phyloP scores from a whole-genome alignment of 2,113 vertebrate species.

The Hydrochoerus hydrochaeris region DNA sequence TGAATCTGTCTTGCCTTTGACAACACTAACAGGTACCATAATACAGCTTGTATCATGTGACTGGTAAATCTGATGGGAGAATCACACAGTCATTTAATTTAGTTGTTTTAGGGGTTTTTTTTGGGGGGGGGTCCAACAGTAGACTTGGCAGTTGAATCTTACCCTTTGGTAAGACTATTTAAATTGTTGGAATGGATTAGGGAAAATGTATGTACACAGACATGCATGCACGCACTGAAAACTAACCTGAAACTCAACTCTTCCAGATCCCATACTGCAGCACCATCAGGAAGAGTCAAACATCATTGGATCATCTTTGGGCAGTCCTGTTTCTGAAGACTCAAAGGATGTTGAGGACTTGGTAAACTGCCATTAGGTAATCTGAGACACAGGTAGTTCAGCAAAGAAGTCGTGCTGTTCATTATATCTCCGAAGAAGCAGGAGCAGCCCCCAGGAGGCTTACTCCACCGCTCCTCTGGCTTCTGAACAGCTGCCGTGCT shows the following conservation, averaged over 20 bases:
- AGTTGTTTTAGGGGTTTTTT: slow-evolving; percentile 4
- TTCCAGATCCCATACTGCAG: slow-evolving; percentile 95
- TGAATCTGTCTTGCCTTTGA: slow-evolving; percentile 91
- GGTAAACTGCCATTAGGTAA: slow-evolving; percentile 86
- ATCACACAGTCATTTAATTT: slow-evolving; percentile 4
- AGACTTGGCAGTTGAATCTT: slow-evolving; percentile 5
- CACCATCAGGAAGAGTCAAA: slow-evolving; percentile 93
- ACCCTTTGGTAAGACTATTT: not conserved
- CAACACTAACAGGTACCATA: slow-evolving; percentile 89
- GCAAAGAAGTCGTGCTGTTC: slow-evolving; percentile 75
- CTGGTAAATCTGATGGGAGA: not conserved
- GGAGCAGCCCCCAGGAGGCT: slow-evolving; percentile 63
- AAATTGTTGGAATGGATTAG: slow-evolving; percentile 5
- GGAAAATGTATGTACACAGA: not conserved
- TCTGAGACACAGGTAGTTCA: slow-evolving; percentile 66
- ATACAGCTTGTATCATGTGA: not conserved
- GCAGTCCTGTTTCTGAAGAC: slow-evolving; percentile 88
- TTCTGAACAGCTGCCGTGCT: slow-evolving; percentile 62
- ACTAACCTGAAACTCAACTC: slow-evolving; percentile 60
- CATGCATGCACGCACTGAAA: not conserved
- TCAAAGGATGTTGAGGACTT: slow-evolving; percentile 89
- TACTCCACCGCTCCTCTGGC: slow-evolving; percentile 68
- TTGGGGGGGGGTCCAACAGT: not conserved
- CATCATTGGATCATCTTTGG: slow-evolving; percentile 87
- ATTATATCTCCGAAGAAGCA: slow-evolving; percentile 80